These are phyloP conservation scores for Istiophorus platypterus DNA, from an alignment of 2,113 vertebrate species.

Conservation along the genomic window DNA sequence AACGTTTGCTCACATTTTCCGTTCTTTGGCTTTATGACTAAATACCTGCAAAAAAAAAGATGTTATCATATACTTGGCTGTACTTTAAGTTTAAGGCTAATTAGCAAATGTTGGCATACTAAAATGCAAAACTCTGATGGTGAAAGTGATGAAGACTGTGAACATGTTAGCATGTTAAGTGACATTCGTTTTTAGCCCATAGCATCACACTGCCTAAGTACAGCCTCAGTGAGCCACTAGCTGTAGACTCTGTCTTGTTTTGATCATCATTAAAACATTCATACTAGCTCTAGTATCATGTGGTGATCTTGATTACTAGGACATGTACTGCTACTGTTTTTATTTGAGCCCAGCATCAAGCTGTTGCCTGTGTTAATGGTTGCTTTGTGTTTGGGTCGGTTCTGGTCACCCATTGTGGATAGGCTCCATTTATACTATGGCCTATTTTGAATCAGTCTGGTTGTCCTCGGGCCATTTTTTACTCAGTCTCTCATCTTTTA, in stretches of 20 bases:
- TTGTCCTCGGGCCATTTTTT: neutral
- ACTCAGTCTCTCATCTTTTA: neutral
- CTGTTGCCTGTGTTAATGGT: neutral
- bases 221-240: neutral
- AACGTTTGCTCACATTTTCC: neutral
- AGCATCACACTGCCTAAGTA: neutral
- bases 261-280: neutral
- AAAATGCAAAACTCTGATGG: neutral
- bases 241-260: neutral
- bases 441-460: neutral
- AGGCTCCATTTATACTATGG: neutral
- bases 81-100: neutral
- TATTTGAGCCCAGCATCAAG: too few species aligned
- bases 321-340: too few species aligned
- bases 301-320: too few species aligned
- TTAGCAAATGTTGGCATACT: neutral
- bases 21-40: neutral
- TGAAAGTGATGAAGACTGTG: neutral
- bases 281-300: neutral
- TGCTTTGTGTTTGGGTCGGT: neutral
- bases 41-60: neutral
- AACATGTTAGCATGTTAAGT: neutral
- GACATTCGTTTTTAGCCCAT: neutral
- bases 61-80: neutral
- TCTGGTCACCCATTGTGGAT: neutral